Evolutionary conservation across 2,888 invertebrate species (phyloP).

Genomic region (Euphydryas editha): DNA sequence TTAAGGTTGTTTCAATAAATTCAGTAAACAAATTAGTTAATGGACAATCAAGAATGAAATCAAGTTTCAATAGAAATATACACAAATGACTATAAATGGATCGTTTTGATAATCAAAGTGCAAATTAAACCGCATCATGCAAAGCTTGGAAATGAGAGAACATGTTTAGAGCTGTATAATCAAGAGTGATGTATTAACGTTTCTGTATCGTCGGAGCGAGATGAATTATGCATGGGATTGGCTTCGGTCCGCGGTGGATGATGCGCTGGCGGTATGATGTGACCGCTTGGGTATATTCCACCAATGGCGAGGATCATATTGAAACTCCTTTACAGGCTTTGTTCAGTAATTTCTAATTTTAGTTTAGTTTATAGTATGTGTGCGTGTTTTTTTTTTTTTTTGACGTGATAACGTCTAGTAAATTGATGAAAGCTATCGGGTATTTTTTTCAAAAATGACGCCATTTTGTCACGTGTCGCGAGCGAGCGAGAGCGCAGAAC

Average conservation of each 20-base stretch:
- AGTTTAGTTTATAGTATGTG: no score
- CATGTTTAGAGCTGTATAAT: conserved; percentile 42
- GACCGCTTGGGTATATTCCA: background rate
- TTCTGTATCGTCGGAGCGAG: conserved; percentile 39
- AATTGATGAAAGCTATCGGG: no score
- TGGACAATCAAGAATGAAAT: background rate
- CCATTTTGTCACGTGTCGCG: no score
- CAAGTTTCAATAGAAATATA: background rate
- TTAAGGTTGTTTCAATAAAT: no score
- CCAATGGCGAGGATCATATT: no score
- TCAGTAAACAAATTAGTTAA: background rate
- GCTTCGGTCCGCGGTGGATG: conserved; percentile 31
- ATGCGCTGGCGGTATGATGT: conserved; percentile 1
- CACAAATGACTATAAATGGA: conserved; percentile 10
- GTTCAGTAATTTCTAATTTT: no score
- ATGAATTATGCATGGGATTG: conserved; percentile 44
- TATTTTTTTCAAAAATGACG: no score
- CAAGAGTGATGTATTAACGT: conserved; percentile 44
- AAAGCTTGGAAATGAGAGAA: conserved; percentile 23
- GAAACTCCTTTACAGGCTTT: no score
- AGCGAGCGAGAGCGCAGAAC: no score
- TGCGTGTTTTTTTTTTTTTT: no score
- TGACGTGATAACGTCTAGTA: no score
- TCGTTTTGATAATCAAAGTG: conserved; percentile 24
- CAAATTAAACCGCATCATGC: conserved; percentile 29